phyloP scores from a whole-genome alignment of 2,113 vertebrate genomes.

The Rattus rattus region DNA sequence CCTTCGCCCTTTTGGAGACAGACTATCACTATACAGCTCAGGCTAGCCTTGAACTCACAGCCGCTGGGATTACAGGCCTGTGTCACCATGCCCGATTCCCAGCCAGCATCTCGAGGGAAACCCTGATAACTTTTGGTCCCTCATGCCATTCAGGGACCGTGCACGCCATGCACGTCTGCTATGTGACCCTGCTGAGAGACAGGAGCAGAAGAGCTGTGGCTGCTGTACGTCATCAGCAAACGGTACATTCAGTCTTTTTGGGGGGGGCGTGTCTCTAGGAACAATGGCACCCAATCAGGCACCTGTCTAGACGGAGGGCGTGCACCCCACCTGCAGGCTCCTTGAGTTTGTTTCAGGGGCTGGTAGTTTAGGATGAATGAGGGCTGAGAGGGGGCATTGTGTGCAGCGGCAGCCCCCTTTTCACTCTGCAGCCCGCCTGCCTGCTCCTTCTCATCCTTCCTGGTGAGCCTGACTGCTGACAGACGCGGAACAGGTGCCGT shows the following conservation, averaged over 20 bases:
- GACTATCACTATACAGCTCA: neutral
- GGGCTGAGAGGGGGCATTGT: neutral
- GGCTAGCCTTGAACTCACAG: neutral
- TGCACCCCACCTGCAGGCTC: slow-evolving; percentile 32
- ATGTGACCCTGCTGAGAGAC: neutral
- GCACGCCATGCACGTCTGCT: neutral
- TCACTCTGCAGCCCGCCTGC: neutral
- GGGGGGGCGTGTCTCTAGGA: neutral
- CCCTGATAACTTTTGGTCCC: neutral
- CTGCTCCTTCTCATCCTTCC: rapidly evolving
- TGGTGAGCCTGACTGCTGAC: rapidly evolving
- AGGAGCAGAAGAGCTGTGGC: neutral
- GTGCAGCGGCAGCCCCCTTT: neutral
- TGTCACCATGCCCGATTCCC: neutral
- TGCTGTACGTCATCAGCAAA: neutral
- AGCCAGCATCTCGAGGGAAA: neutral
- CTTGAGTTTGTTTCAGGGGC: neutral
- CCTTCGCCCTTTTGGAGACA: neutral
- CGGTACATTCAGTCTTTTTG: neutral
- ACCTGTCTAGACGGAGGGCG: neutral
- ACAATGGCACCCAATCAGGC: neutral
- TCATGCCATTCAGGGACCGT: neutral
- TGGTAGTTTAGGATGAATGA: slow-evolving; percentile 36
- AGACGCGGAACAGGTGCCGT: rapidly evolving
- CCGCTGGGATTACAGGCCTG: neutral